These are phyloP conservation scores for Drosophila ananassae DNA, from an alignment of 1,140 invertebrate species.

Conservation along the genomic window DNA sequence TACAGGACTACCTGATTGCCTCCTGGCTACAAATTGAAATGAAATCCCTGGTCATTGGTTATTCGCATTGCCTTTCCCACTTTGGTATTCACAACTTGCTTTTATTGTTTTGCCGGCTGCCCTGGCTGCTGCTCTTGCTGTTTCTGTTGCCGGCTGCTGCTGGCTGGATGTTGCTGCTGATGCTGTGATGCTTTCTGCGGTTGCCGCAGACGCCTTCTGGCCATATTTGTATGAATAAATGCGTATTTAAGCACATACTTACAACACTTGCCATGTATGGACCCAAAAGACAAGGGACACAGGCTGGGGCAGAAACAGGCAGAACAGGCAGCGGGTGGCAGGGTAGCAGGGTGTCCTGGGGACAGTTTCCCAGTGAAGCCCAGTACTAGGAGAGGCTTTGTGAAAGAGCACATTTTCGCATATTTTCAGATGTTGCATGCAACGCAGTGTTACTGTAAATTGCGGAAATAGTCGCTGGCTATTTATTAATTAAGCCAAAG, in stretches of 20 bases:
- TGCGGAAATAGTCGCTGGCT: conserved; percentile 20
- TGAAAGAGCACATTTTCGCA: conserved; percentile 4
- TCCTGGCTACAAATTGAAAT: neutral
- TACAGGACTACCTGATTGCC: neutral
- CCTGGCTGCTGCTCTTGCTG: conserved; percentile 31
- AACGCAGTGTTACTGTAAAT: conserved; percentile 7
- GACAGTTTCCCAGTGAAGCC: conserved; percentile 31
- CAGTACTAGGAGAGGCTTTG: conserved; percentile 19
- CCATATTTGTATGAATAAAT: conserved; percentile 83
- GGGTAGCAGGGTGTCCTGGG: conserved; percentile 2
- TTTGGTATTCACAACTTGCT: conserved; percentile 38
- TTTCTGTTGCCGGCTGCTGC: conserved; percentile 21
- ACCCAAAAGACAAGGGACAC: conserved; percentile 43
- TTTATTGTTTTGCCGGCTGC: conserved; percentile 76
- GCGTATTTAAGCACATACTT: conserved; percentile 83
- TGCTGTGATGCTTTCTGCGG: conserved; percentile 53
- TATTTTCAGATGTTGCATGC: conserved; percentile 16
- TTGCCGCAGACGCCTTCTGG: conserved; percentile 64
- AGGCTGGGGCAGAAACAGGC: conserved; percentile 5
- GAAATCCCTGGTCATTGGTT: neutral
- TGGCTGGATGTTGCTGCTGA: conserved; percentile 27
- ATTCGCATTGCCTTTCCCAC: neutral
- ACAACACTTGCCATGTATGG: conserved; percentile 81
- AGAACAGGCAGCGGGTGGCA: neutral
- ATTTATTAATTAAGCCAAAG: conserved; percentile 47